Evolutionary conservation across 2,797 vertebrate genomes (phyloP), one percentile per base, ranked within the genome.

Genomic region (Cyprinodon diabolis): DNA sequence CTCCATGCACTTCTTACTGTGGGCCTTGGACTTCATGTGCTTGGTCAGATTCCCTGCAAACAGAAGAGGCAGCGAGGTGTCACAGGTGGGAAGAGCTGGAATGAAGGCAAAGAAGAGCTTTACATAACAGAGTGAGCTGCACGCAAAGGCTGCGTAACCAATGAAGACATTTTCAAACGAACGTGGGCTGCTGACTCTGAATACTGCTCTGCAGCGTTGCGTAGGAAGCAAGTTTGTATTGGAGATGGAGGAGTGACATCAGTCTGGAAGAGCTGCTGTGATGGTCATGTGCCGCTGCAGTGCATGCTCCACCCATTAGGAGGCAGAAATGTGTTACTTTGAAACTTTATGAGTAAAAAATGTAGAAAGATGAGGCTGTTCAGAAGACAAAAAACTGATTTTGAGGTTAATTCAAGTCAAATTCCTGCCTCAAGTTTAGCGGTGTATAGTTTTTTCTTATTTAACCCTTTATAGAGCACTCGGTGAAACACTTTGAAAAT

Each of bases 11-110:
- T 99, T 99, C 95, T 99, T 99, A 92, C 98, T 98, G 92, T 99
- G 98, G 83, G 98, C 97, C 93, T 99, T 99, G 89, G 98, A 99
- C 89, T 99, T 99, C 98, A 99, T 99, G 92, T 99, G 98, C 90
- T 99, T 99, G 88, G 98, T 99, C 92, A 99, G 93, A 91, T 99
- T 99, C 89, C 98, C 98, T 99, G 91, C 86, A 92, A 47, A 76
- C 68, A 71, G 15, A 90, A 43, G 68, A 79, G 54, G 62, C 51
- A 78, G 40, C 3, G 25, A 79, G 82, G 79, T 84, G 25, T 84
- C 78, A 69, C 21, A 15, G 83, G 87, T 88, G 88, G 90, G 90
- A 25, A 75, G 84, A 79, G 75, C 62, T 80, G 45, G n/a, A 85
- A 84, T 78, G 79, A 79, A 73, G 89, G 74, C 90, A 87, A 77